These are phyloP conservation scores for Drepana arcuata DNA, from an alignment of 1,140 invertebrate genomes.

Conservation along the genomic window DNA sequence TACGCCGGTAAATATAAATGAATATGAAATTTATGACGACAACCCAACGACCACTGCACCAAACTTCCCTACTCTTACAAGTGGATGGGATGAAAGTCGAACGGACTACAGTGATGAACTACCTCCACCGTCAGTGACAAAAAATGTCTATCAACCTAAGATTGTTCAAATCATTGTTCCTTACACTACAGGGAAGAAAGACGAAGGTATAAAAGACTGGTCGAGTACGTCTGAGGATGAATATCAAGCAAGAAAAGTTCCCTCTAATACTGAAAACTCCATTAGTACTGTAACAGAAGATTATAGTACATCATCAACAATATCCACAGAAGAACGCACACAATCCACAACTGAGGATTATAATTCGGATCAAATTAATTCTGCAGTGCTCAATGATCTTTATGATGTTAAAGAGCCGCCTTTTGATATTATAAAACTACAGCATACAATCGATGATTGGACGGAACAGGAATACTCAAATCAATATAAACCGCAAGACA, in stretches of 20 bases:
- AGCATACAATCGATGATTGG: constrained; percentile 89
- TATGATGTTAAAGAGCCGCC: constrained; percentile 70
- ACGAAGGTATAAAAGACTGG: constrained; percentile 40
- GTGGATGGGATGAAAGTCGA: constrained; percentile 34
- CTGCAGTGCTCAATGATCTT: constrained; percentile 43
- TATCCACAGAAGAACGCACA: no score
- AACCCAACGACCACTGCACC: constrained; percentile 29
- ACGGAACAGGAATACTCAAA: constrained; percentile 83
- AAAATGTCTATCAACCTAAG: constrained; percentile 54
- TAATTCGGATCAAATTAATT: constrained; percentile 26
- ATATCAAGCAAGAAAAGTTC: constrained; percentile 66
- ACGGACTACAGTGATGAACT: constrained; percentile 34
- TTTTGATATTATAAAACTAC: constrained; percentile 80
- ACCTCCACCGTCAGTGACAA: constrained; percentile 27
- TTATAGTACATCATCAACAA: constrained; percentile 34
- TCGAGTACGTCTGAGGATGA: constrained; percentile 39
- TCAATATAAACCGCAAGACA: constrained; percentile 57
- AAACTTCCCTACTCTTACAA: constrained; percentile 17
- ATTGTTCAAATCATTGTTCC: constrained; percentile 84
- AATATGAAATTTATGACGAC: constrained; percentile 63
- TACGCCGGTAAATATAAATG: constrained; percentile 28
- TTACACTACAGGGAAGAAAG: constrained; percentile 77
- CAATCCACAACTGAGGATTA: constrained; percentile 40
- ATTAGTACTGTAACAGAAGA: constrained; percentile 29
- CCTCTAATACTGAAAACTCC: constrained; percentile 37